Percentiles rank a stretch among this genome's conserved stretches.
These are phyloP conservation scores for Athene cunicularia DNA, from an alignment of 2,113 vertebrate species.

Conservation along the genomic window DNA sequence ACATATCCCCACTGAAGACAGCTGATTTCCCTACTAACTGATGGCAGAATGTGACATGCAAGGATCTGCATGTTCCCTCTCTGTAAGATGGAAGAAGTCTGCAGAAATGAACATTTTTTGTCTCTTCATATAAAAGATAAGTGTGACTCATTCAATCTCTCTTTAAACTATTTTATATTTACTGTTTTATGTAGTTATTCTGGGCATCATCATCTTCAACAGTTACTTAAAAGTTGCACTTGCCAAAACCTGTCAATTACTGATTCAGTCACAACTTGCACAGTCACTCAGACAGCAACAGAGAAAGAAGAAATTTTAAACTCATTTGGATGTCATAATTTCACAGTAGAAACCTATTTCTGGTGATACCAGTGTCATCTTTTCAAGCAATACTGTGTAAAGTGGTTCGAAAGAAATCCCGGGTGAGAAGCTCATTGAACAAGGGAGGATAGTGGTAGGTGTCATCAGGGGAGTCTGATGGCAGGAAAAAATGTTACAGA, in stretches of 20 bases:
- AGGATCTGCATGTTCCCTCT: neutral
- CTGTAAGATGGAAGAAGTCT: neutral
- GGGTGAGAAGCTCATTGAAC: neutral
- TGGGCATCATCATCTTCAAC: neutral
- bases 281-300: neutral
- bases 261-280: constrained; percentile 18
- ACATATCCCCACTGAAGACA: neutral
- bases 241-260: constrained; percentile 8
- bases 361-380: neutral
- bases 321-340: neutral
- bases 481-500: neutral
- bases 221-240: neutral
- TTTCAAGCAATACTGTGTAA: neutral
- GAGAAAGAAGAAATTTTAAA: neutral
- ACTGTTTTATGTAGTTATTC: constrained; percentile 1
- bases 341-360: neutral
- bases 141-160: neutral
- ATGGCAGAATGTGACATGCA: neutral
- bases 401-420: neutral
- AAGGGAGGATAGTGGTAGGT: neutral
- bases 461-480: neutral
- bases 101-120: neutral
- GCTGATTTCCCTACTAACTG: neutral
- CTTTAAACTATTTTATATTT: constrained; percentile 5
- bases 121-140: neutral